These are phyloP conservation scores for Abrostola tripartita DNA, from an alignment of 2,888 invertebrate species.

Conservation along the genomic window DNA sequence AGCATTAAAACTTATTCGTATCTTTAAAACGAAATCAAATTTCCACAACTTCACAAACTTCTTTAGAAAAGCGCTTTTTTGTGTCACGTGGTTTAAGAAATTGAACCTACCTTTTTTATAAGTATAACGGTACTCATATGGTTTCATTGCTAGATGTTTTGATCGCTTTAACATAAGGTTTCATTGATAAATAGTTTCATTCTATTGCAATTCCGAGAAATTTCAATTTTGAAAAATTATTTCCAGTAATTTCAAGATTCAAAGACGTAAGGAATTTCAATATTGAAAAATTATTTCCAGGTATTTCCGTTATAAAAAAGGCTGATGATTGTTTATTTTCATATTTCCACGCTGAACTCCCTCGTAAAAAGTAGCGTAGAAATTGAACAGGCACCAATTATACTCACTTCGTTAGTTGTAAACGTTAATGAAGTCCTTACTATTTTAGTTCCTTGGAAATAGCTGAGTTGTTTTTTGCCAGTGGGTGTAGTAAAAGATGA, in stretches of 20 bases:
- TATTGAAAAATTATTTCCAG: conserved; percentile 6
- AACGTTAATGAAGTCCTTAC: not conserved
- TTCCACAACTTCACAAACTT: not conserved
- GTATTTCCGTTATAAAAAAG: not conserved
- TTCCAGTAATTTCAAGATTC: conserved; percentile 1
- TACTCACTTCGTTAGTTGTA: conserved; percentile 4
- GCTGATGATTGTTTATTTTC: conserved; percentile 7
- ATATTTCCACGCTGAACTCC: conserved; percentile 17
- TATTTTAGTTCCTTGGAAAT: conserved; percentile 1
- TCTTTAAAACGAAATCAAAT: not conserved
- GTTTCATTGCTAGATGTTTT: conserved; percentile 19
- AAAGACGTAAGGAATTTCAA: conserved; percentile 13
- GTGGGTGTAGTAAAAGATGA: conserved; percentile 1
- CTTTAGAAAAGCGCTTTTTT: not conserved
- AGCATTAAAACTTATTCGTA: not conserved
- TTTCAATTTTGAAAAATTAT: conserved; percentile 4
- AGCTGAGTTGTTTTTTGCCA: conserved; percentile 2
- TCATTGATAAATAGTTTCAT: conserved; percentile 18
- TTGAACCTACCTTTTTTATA: conserved; percentile 8
- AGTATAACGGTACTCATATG: conserved; percentile 1
- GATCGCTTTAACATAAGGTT: conserved; percentile 8
- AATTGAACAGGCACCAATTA: conserved; percentile 16
- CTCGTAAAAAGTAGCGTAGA: conserved; percentile 18
- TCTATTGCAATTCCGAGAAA: conserved; percentile 15
- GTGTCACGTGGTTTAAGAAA: conserved; percentile 8